These are phyloP conservation scores for honey bee (Apis mellifera) DNA, from an alignment of 1,140 invertebrate genomes.

Conservation along the genomic window Amel_HAv3.1 CM009933.2:7260501-7261000, in stretches of 20 bases:
- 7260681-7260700: constrained; percentile 12
- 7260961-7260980: constrained; percentile 14
- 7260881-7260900: not conserved
- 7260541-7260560: constrained; percentile 36
- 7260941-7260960: constrained; percentile 50
- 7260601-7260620: constrained; percentile 44
- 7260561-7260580: constrained; percentile 28
- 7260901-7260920: constrained; percentile 17
- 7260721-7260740: not conserved
- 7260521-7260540: constrained; percentile 25
- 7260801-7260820: no score
- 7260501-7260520: no score
- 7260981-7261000: constrained; percentile 46
- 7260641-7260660: not conserved
- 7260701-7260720: no score
- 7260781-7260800: no score
- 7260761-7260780: not conserved
- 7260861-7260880: not conserved
- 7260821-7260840: not conserved
- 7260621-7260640: not conserved
- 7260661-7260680: constrained; percentile 21
- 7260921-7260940: not conserved
- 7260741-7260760: not conserved
- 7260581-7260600: constrained; percentile 39
- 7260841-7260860: not conserved